phyloP scores from a whole-genome alignment of 2,113 vertebrate species.

The Halcyon malimbica region DNA sequence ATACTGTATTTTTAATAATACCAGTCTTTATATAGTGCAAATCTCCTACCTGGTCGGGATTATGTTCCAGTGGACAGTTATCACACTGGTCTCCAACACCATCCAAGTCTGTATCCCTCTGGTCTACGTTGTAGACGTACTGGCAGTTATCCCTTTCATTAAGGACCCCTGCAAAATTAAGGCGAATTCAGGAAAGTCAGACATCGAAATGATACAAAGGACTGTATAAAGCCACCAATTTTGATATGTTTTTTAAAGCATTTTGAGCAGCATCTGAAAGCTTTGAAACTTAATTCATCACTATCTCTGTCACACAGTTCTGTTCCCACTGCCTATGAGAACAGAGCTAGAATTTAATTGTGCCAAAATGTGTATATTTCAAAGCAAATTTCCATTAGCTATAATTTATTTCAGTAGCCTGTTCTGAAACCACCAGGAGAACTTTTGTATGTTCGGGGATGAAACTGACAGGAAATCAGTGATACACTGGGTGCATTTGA shows the following conservation, averaged over 20 bases:
- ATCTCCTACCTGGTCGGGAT: slow-evolving; percentile 91
- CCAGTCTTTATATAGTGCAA: neutral
- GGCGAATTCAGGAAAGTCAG: neutral
- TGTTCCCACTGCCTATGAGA: neutral
- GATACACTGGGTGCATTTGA: neutral
- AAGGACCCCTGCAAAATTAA: slow-evolving; percentile 83
- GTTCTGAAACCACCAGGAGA: neutral
- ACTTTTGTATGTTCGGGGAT: neutral
- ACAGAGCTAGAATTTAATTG: neutral
- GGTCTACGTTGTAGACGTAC: slow-evolving; percentile 96
- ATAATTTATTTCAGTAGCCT: neutral
- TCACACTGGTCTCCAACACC: slow-evolving; percentile 98
- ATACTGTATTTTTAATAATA: neutral
- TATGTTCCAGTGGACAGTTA: slow-evolving; percentile 96
- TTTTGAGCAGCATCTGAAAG: neutral
- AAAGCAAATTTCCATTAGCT: neutral
- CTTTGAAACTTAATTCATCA: neutral
- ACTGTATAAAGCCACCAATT: neutral
- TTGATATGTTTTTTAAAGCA: neutral
- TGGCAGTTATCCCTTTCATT: slow-evolving; percentile 96
- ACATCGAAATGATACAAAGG: neutral
- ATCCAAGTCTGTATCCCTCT: slow-evolving; percentile 93
- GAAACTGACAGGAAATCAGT: neutral
- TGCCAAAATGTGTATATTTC: neutral
- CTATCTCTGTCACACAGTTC: neutral